Base-by-base conservation (phyloP, 2,113 vertebrate genomes). In the Leptocoma aspasia region DNA sequence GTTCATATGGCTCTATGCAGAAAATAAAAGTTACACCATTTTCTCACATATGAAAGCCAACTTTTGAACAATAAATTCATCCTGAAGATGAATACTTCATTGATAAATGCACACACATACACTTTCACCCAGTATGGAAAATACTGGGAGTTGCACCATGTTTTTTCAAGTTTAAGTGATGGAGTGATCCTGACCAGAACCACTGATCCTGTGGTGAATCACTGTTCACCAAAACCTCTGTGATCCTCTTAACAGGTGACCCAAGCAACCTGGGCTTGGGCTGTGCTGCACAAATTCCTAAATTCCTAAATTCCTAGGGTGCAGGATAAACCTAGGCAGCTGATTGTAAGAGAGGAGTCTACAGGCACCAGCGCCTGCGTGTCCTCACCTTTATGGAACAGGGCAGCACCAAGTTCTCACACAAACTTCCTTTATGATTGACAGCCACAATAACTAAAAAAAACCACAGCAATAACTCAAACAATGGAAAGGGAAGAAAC, bases 351-450 rank as follows among this genome's bases (percentile, higher is more conserved):
- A 66, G n/a, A 44, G 16, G 20, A 37, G 39, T 13, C 41, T 15
- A 27, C 39, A 69, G 44, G 44, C 44, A 89, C n/a, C n/a, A n/a
- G n/a, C n/a, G n/a, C 27, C 11, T 11, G 13, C 0, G 0, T 9
- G 30, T 45, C 64, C 59, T 30, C 50, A 39, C 31, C 57, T 39
- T n/a, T n/a, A 57, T 2, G 37, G 28, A 81, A 44, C 16, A 64
- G 22, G 8, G 41, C 15, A 66, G 50, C 45, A 89, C 15, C 33
- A 31, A 57, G 31, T 3, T 50, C 28, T 72, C 19, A 78, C 15
- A 45, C 2, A 2, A 75, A 28, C 8, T 13, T 59, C 21, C 21
- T 53, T 53, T 37, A 69, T 18, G 28, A n/a, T 0, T 54, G 21
- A 56, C 33, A 50, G 20, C 8, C 1, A 0, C 65, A 73, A 77